Base-by-base conservation (phyloP, 1,140 invertebrate species). In the Drosophila navojoa region DNA sequence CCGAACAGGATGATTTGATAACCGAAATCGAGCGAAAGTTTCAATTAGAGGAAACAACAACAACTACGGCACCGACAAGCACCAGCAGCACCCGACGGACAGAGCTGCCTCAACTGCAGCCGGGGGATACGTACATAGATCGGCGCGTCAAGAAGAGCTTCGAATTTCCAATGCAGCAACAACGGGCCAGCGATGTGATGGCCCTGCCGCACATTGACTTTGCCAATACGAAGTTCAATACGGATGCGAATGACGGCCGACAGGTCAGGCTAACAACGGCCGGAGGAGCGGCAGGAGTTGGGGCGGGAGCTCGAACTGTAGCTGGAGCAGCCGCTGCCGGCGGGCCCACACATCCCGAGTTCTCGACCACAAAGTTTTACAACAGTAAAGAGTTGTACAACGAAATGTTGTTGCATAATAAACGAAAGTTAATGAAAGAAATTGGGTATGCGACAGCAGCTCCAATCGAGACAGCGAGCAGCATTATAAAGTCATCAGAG, bases 341-440 rank as follows among this genome's bases (percentile, higher is more conserved):
- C 5, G 3, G 44, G 47, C 74, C 79, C 35, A 32, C 73, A 27
- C 90, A 91, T 72, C 91, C 91, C 4, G 91, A 92, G 45, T 92
- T 92, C 54, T 92, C 91, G 11, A 92, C 91, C 53, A 92, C 91
- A 32, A 92, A 92, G 76, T 92, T 92, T 60, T 92, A 92, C 71
- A 92, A 92, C 62, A 92, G 91, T 78, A 91, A 91, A 68, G 91
- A 92, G 71, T 67, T 92, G 59, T 92, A 92, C 76, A 92, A 91
- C 76, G 91, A 92, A 75, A 92, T 92, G 91, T 71, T 92, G 73
- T 71, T 76, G 61, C 86, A 91, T 74, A 85, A 82, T 76, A 85
- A 82, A 70, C 80, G 73, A 54, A 91, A 91, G 69, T 78, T 89
- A 89, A 89, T 89, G 68, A 89, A 84, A 70, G 84, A 79, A 64